Conservation (phyloP, 1,140 invertebrate species). For the Zaprionus inermis region DNA sequence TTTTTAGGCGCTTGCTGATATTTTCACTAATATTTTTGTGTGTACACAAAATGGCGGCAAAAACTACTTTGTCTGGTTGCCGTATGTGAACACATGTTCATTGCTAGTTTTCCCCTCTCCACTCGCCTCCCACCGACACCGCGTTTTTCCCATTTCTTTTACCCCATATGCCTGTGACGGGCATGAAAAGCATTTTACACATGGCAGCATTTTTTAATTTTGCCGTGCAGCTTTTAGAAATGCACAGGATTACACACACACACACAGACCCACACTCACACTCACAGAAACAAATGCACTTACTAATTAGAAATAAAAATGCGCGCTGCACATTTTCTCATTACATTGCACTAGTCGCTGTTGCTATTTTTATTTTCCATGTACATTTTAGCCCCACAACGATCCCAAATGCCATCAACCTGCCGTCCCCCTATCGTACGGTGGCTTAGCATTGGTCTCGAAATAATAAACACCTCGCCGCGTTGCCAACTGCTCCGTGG, state of each 20-base stretch:
- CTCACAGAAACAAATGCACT: slow-evolving; percentile 52
- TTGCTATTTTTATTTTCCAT: slow-evolving; percentile 41
- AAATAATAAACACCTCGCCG: slow-evolving; percentile 84
- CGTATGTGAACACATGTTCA: slow-evolving; percentile 29
- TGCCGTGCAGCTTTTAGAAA: slow-evolving; percentile 77
- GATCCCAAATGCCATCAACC: background rate
- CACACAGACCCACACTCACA: slow-evolving; percentile 39
- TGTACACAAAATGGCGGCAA: slow-evolving; percentile 17
- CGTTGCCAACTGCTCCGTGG: slow-evolving; percentile 52
- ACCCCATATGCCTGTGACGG: slow-evolving; percentile 49
- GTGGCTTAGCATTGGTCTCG: slow-evolving; percentile 80
- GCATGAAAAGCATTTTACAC: slow-evolving; percentile 83
- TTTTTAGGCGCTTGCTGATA: background rate
- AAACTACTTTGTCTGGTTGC: slow-evolving; percentile 32
- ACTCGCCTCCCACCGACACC: background rate
- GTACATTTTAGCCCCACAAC: slow-evolving; percentile 4
- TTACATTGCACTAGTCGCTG: slow-evolving; percentile 45
- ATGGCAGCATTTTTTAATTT: slow-evolving; percentile 84
- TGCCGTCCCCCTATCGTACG: slow-evolving; percentile 59
- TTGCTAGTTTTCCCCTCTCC: slow-evolving; percentile 30
- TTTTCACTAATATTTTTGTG: slow-evolving; percentile 27
- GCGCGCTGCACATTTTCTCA: slow-evolving; percentile 75
- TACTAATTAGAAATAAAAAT: slow-evolving; percentile 83
- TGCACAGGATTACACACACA: slow-evolving; percentile 41
- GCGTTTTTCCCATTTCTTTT: slow-evolving; percentile 36